Percentiles rank a stretch among this genome's conserved stretches.
Evolutionary conservation across 2,797 vertebrate species (phyloP).

Genomic region (Sebastes iracundus): DNA sequence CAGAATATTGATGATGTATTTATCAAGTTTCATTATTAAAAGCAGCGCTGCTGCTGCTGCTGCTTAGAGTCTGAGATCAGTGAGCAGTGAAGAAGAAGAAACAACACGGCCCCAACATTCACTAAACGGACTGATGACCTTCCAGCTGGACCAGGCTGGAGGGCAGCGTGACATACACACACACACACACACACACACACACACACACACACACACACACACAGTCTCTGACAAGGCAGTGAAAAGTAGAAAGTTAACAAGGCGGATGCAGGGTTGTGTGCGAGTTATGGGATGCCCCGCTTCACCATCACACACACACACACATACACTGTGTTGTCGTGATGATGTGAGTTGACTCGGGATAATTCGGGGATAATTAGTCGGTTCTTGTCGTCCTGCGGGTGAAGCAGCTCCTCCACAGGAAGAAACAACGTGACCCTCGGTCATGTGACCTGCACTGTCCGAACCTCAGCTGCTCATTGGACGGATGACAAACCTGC

Average conservation of each 20-base stretch:
- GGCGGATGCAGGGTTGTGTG: slow-evolving; percentile 60
- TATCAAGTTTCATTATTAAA: background rate
- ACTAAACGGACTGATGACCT: slow-evolving; percentile 62
- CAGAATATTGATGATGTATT: background rate
- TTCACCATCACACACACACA: slow-evolving; percentile 15
- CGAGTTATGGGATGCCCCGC: slow-evolving; percentile 25
- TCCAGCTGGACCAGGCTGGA: slow-evolving; percentile 67
- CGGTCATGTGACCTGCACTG: slow-evolving; percentile 46
- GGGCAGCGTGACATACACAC: slow-evolving; percentile 49
- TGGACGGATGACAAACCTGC: slow-evolving; percentile 20
- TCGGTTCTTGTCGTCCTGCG: slow-evolving; percentile 45
- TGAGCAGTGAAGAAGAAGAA: slow-evolving; percentile 48
- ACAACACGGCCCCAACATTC: slow-evolving; percentile 32
- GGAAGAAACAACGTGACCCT: slow-evolving; percentile 42
- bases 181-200: background rate
- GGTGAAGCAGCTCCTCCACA: slow-evolving; percentile 42
- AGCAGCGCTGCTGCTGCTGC: background rate
- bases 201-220: background rate
- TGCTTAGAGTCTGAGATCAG: background rate
- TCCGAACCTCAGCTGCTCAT: slow-evolving; percentile 26
- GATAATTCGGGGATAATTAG: slow-evolving; percentile 67
- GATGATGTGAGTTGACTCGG: slow-evolving; percentile 50
- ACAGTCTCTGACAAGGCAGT: slow-evolving; percentile 8
- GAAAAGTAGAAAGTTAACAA: slow-evolving; percentile 58
- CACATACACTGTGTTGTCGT: slow-evolving; percentile 29